phyloP scores from a whole-genome alignment of 2,797 vertebrate genomes.

The Fistularia tabacaria region DNA sequence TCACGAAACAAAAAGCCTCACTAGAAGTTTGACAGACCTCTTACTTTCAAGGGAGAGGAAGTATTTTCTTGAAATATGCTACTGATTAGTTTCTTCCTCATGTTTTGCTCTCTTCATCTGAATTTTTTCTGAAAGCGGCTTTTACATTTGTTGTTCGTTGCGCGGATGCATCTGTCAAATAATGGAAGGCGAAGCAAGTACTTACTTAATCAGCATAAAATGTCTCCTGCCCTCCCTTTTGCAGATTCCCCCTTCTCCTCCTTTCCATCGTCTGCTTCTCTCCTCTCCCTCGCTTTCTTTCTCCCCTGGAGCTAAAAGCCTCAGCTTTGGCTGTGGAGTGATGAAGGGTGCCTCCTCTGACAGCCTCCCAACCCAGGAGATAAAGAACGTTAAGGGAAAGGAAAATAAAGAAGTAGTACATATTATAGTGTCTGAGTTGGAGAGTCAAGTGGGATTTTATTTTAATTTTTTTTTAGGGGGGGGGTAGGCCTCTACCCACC shows the following conservation, averaged over 20 bases:
- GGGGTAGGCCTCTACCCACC: constrained; percentile 32
- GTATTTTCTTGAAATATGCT: constrained; percentile 20
- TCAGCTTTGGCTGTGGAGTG: constrained; percentile 30
- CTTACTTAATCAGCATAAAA: constrained; percentile 71
- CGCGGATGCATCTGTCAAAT: constrained; percentile 50
- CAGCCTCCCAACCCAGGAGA: constrained; percentile 35
- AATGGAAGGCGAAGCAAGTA: constrained; percentile 51
- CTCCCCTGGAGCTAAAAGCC: constrained; percentile 35
- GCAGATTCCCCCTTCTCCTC: constrained; percentile 1
- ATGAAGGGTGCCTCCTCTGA: constrained; percentile 32
- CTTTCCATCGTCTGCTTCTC: not conserved
- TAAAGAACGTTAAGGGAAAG: not conserved
- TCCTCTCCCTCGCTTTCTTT: constrained; percentile 1
- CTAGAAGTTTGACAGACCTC: constrained; percentile 17
- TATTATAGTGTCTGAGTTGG: constrained; percentile 17
- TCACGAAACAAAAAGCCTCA: constrained; percentile 1
- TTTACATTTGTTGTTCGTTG: constrained; percentile 29
- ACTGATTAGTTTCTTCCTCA: constrained; percentile 29
- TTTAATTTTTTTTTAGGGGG: constrained; percentile 5
- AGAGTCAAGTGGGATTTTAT: constrained; percentile 53
- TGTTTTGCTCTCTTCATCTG: constrained; percentile 7
- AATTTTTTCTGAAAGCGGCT: not conserved
- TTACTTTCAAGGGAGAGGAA: constrained; percentile 11
- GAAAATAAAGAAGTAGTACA: constrained; percentile 15
- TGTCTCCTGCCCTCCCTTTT: constrained; percentile 24